Evolutionary conservation across 1,140 invertebrate species (phyloP).

Genomic region (Drosophila biarmipes): DNA sequence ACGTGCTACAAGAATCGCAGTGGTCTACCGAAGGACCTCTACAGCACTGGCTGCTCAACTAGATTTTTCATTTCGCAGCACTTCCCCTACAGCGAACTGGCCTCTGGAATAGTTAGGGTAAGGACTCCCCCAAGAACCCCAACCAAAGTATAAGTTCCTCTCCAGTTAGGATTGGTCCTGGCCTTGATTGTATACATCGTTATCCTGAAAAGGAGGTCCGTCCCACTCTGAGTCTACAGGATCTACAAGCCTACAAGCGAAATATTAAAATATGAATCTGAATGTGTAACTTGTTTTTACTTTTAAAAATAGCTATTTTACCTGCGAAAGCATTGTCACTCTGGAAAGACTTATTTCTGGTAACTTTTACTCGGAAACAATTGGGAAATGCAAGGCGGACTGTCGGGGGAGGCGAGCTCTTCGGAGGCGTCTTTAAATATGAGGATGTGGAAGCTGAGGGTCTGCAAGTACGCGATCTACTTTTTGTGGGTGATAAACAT

Average conservation of each 20-base stretch:
- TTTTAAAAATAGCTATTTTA: background rate
- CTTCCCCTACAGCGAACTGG: background rate
- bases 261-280: too few relatives aligned
- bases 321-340: background rate
- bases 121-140: background rate
- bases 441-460: background rate
- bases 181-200: background rate
- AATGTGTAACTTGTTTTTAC: too few relatives aligned
- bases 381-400: background rate
- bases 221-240: background rate
- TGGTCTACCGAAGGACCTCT: background rate
- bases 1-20: background rate
- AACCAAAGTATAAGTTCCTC: background rate
- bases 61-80: background rate
- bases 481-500: background rate
- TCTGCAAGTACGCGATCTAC: background rate
- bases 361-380: background rate
- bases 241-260: too few relatives aligned
- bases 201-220: background rate
- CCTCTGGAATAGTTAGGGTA: background rate
- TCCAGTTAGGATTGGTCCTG: background rate
- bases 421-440: background rate
- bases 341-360: background rate
- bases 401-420: too few relatives aligned
- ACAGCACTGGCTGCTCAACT: background rate